Conservation (phyloP, 2,797 vertebrate genomes). For the Podargus strigoides region DNA sequence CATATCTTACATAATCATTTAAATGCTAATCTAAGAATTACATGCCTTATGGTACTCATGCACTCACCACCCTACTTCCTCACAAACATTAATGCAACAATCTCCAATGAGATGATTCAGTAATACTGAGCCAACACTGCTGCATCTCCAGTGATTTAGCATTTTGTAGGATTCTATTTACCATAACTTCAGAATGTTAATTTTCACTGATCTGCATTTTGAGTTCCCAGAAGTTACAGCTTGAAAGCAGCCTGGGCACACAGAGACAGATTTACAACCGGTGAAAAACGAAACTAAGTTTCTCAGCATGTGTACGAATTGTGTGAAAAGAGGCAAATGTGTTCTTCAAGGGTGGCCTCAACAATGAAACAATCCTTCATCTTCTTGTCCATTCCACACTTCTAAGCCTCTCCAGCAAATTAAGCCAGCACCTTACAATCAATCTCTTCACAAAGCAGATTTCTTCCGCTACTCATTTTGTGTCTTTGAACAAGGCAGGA, state of each 20-base stretch:
- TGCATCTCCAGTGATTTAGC: not conserved
- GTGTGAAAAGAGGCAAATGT: not conserved
- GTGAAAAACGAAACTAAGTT: not conserved
- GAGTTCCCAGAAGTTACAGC: not conserved
- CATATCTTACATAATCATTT: not conserved
- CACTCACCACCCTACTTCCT: not conserved
- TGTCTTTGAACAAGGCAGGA: not conserved
- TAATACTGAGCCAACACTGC: accelerated
- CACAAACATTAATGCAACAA: not conserved
- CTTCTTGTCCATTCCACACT: not conserved
- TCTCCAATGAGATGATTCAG: not conserved
- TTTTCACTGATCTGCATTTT: not conserved
- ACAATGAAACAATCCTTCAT: not conserved
- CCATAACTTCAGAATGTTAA: not conserved
- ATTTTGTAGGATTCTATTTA: not conserved
- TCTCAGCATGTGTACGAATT: not conserved
- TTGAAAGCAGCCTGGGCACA: not conserved
- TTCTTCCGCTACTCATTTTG: not conserved
- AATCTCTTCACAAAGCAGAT: not conserved
- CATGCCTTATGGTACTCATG: too few species aligned
- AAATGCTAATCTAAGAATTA: not conserved
- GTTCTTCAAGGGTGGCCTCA: not conserved
- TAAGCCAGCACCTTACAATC: not conserved
- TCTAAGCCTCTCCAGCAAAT: not conserved
- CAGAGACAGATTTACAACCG: not conserved